Evolutionary conservation across 2,113 vertebrate genomes (phyloP), one percentile per base, ranked within the genome.

Genomic region (Rana temporaria): DNA sequence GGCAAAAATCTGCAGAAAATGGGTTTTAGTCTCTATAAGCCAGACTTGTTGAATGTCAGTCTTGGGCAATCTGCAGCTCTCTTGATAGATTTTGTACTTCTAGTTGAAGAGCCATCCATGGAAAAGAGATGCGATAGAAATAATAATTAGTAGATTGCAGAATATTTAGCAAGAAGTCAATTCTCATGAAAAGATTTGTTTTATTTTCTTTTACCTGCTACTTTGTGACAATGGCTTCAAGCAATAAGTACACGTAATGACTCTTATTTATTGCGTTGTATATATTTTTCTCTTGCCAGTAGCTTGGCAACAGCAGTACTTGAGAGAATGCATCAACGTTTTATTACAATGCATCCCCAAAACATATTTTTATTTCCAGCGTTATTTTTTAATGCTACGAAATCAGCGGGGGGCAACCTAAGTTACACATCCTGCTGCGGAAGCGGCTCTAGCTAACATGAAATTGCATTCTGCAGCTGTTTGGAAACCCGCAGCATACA

Each of bases 341-440:
- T 48, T 59, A 68, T 52, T 65, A n/a, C 34, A 48, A 34, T 48
- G 66, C 15, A 24, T 83, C 79, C 79, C 85, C 81, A 56, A 85
- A 80, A 69, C 66, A 73, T 81, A 38, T 78, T 82, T 42, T 85
- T 81, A 56, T 85, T 66, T 75, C 78, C 38, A 85, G 79, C 64
- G 62, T 69, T 70, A 26, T 77, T 86, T 60, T 85, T 84, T 72
- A 69, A 82, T 87, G 86, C 86, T 84, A n/a, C 70, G 66, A 83
- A 85, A 90, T 88, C 89, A 90, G 87, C 89, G 91, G 93, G 90
- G 89, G 88, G 89, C 90, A 91, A 89, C 85, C 85, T 89, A 90
- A 88, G 19, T 84, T 87, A 85, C 88, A 85, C 73, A 91, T 87
- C 89, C 60, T 79, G 81, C 85, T 72, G 70, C 16, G 85, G 67